Base-by-base conservation (phyloP, 2,797 vertebrate species). In the Rhinogobio ventralis region DNA sequence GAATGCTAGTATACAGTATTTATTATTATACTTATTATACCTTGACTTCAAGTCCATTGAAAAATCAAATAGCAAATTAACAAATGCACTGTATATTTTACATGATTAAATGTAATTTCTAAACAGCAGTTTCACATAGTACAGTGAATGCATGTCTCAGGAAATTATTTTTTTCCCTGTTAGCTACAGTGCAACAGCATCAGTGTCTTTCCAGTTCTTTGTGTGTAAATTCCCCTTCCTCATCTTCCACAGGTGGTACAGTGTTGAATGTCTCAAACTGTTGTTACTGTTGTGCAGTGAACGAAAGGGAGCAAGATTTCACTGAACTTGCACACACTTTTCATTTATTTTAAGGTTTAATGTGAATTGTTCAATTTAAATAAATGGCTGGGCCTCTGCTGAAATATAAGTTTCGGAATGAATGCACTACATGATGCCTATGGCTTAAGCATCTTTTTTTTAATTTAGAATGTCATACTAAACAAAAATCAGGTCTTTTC, bases 341-440 rank as follows among this genome's bases (percentile, higher is more conserved):
- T 17, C 7, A 19, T 68, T 9, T 10, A 13, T 30, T 79, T n/a
- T 28, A 28, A 30, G 9, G 39, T 20, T 78, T 62, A 25, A 13
- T 11, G n/a, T 49, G 42, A n/a, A n/a, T n/a, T n/a, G n/a, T n/a
- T n/a, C n/a, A 79, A 53, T 55, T 75, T 33, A 75, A 74, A 74
- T 17, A 33, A 33, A 53, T 5, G 11, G 30, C 23, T 75, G 60
- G 60, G 5, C 13, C 14, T 25, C 28, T 33, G 11, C 3, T 8
- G 19, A 36, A 53, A 75, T 55, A 36, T 36, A 3, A 75, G 49
- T n/a, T 55, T 20, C 71, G 19, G 25, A 30, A 5, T 25, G 11
- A 72, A 30, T 36, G 15, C 28, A 66, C 33, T 36, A 69, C 20
- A 23, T 66, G 15, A 9, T 8, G 3, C 28, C 7, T 33, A 3